phyloP scores from a whole-genome alignment of 37 sponge, comb jelly and placozoan species.

The Hexactinellida sp. region DNA sequence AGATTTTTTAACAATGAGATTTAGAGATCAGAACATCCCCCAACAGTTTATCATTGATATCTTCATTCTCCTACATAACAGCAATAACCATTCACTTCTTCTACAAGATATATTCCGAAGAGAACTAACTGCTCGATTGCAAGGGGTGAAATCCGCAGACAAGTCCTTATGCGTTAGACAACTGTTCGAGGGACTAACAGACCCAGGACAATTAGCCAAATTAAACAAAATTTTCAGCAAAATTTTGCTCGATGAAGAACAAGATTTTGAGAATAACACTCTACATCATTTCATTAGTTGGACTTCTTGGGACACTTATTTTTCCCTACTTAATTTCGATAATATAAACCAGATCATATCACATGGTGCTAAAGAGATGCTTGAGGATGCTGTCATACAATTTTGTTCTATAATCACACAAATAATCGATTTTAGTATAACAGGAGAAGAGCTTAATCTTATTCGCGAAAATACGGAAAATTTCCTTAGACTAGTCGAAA shows the following conservation, averaged over 20 bases:
- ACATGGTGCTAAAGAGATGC: background rate
- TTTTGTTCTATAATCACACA: background rate
- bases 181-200: background rate
- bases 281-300: background rate
- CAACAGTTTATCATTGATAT: background rate
- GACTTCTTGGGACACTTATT: constrained; percentile 6
- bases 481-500: background rate
- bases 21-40: background rate
- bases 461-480: background rate
- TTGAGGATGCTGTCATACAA: background rate
- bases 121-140: background rate
- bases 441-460: background rate
- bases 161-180: background rate
- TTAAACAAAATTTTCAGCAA: background rate
- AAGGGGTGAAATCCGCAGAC: background rate
- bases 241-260: background rate
- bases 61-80: background rate
- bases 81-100: background rate
- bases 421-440: background rate
- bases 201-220: background rate
- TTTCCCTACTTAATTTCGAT: background rate
- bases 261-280: background rate
- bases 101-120: background rate
- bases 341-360: background rate
- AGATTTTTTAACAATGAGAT: background rate